These are phyloP conservation scores for Brienomyrus longianalis DNA, from an alignment of 2,113 vertebrate species.

Conservation along the genomic window DNA sequence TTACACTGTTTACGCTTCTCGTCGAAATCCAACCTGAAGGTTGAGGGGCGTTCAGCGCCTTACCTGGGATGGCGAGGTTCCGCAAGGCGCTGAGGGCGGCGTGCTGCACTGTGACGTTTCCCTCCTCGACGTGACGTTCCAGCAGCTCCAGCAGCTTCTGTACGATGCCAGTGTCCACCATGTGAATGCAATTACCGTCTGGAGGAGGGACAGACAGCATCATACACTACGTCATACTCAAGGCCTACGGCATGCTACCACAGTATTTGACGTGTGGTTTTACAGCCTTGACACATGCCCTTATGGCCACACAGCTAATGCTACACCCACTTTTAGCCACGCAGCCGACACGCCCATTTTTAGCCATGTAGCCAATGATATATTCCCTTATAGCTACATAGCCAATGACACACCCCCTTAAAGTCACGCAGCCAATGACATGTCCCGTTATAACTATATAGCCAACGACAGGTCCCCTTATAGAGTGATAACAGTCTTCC, in stretches of 20 bases:
- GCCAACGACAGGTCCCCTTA: background rate
- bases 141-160: conserved; percentile 87
- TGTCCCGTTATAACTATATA: background rate
- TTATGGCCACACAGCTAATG: background rate
- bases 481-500: background rate
- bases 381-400: background rate
- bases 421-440: background rate
- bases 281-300: background rate
- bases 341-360: background rate
- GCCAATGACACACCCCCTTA: background rate
- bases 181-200: conserved; percentile 98
- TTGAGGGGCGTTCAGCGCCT: conserved; percentile 18
- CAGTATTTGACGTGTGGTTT: background rate
- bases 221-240: too few relatives aligned
- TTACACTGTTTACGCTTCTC: background rate
- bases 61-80: conserved; percentile 95
- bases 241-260: background rate
- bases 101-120: conserved; percentile 92
- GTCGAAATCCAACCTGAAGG: background rate
- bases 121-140: conserved; percentile 87
- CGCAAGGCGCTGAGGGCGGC: conserved; percentile 90
- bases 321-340: background rate
- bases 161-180: conserved; percentile 94
- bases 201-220: background rate
- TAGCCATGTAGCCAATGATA: background rate